phyloP scores from a whole-genome alignment of 2,888 invertebrate genomes.

The Chrysotoxum bicinctum region DNA sequence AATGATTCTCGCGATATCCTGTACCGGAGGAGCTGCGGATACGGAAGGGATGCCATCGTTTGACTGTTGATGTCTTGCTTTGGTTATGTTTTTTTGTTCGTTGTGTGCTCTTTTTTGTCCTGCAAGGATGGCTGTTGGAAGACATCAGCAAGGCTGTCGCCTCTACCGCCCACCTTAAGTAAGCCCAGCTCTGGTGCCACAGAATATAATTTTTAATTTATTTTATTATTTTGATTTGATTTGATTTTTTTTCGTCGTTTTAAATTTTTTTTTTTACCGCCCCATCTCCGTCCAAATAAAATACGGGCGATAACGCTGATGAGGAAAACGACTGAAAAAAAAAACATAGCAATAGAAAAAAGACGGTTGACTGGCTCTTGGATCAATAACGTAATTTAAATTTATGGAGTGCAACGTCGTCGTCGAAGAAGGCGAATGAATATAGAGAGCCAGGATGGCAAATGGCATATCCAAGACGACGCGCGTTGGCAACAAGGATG shows the following conservation, averaged over 20 bases:
- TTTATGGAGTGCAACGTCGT: conserved; percentile 65
- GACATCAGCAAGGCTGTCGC: neutral
- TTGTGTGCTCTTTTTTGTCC: conserved; percentile 22
- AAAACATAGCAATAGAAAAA: conserved; percentile 41
- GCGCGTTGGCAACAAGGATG: conserved; percentile 41
- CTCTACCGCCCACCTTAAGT: conserved; percentile 21
- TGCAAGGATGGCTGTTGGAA: conserved; percentile 9
- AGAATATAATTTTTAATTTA: conserved; percentile 71
- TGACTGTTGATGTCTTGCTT: conserved; percentile 37
- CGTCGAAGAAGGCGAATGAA: conserved; percentile 5
- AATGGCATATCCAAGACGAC: conserved; percentile 42
- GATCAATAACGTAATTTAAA: conserved; percentile 72
- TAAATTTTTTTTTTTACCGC: conserved; percentile 5
- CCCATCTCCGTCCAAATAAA: conserved; percentile 31
- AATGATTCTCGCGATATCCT: conserved; percentile 63
- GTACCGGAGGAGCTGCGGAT: conserved; percentile 22
- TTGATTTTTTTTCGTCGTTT: conserved; percentile 12
- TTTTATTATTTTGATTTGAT: conserved; percentile 63
- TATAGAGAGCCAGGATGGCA: neutral
- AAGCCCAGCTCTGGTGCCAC: conserved; percentile 17
- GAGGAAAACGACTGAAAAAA: conserved; percentile 10
- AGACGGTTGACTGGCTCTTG: conserved; percentile 57
- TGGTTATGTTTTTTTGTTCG: neutral
- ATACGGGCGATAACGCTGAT: conserved; percentile 28
- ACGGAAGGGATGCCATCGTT: conserved; percentile 35